Evolutionary conservation across 2,888 invertebrate species (phyloP).

Genomic region (Acleris cristana): DNA sequence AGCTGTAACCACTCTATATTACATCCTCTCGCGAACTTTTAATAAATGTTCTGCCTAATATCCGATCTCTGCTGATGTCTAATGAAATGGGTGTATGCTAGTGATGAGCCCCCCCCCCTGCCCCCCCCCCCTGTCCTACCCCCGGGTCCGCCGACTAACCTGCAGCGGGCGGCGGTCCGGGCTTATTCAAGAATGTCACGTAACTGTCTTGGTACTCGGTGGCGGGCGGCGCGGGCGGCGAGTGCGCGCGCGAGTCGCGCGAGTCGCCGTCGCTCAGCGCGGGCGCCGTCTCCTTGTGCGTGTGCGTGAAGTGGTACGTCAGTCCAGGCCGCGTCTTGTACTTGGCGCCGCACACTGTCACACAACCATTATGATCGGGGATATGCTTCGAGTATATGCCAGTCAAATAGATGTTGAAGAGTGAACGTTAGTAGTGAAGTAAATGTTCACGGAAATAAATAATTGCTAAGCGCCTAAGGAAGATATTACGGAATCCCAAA

Average conservation of each 20-base stretch:
- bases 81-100: no score
- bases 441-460: no score
- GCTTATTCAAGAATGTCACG: slow-evolving; percentile 87
- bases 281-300: slow-evolving; percentile 86
- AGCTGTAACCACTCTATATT: no score
- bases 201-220: slow-evolving; percentile 87
- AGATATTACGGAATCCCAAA: no score
- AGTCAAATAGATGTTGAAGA: neutral
- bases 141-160: slow-evolving; percentile 47
- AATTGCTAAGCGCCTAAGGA: no score
- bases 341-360: slow-evolving; percentile 95
- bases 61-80: no score
- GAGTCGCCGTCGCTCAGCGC: slow-evolving; percentile 66
- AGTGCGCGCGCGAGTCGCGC: slow-evolving; percentile 57
- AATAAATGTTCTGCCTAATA: no score
- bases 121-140: no score
- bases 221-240: slow-evolving; percentile 55
- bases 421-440: no score
- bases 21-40: no score
- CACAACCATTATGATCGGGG: neutral
- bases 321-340: slow-evolving; percentile 98
- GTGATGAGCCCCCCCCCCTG: no score
- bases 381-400: neutral
- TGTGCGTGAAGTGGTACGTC: slow-evolving; percentile 97
- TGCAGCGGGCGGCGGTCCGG: slow-evolving; percentile 71